These are phyloP conservation scores for Polia nebulosa DNA, from an alignment of 2,888 invertebrate genomes.

Conservation along the genomic window DNA sequence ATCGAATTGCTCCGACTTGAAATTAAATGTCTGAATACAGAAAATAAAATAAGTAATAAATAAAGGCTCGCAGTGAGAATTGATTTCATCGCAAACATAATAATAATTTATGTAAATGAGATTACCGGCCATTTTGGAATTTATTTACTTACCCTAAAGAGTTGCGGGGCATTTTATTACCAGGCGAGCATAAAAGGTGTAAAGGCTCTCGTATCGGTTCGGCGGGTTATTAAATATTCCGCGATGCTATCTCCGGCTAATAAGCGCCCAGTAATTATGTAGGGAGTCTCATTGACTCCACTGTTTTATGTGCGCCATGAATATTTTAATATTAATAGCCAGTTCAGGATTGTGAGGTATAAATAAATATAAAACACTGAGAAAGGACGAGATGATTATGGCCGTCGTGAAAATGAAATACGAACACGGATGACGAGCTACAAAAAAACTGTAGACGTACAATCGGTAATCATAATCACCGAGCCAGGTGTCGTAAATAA, in stretches of 20 bases:
- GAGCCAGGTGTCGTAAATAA: conserved; percentile 76
- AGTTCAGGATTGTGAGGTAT: conserved; percentile 66
- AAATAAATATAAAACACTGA: conserved; percentile 61
- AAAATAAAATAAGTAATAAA: conserved; percentile 72
- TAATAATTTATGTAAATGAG: conserved; percentile 66
- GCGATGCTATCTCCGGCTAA: conserved; percentile 79
- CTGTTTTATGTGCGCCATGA: conserved; percentile 76
- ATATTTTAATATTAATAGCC: conserved; percentile 78
- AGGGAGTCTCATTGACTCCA: conserved; percentile 74
- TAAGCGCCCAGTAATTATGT: conserved; percentile 80
- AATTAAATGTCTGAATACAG: conserved; percentile 56
- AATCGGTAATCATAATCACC: conserved; percentile 66
- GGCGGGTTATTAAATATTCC: conserved; percentile 75
- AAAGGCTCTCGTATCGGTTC: conserved; percentile 68
- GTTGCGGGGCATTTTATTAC: conserved; percentile 72
- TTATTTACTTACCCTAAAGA: conserved; percentile 73
- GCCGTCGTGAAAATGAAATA: conserved; percentile 66
- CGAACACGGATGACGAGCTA: conserved; percentile 66
- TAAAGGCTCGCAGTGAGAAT: conserved; percentile 66
- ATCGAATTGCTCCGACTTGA: conserved; percentile 49
- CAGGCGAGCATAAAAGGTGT: conserved; percentile 74
- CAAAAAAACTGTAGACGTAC: conserved; percentile 67
- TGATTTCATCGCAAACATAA: conserved; percentile 74
- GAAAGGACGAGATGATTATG: conserved; percentile 70
- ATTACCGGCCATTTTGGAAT: conserved; percentile 68